phyloP scores from a whole-genome alignment of 2,888 invertebrate genomes.

The Podotricha telesiphe region DNA sequence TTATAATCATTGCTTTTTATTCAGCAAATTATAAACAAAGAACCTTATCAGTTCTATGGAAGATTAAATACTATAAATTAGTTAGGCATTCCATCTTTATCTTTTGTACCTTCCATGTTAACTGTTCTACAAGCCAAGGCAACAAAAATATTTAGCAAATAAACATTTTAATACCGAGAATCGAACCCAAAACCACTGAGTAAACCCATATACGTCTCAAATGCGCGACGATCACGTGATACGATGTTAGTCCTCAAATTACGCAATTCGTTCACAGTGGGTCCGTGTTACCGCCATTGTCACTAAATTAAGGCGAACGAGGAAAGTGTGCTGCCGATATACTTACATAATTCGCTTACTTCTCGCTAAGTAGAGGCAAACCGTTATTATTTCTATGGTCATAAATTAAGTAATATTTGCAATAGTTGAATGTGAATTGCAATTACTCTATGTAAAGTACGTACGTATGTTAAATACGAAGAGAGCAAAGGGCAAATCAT shows the following conservation, averaged over 20 bases:
- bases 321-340: constrained; percentile 35
- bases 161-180: neutral
- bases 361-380: constrained; percentile 58
- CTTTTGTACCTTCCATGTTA: too few relatives aligned
- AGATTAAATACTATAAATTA: too few relatives aligned
- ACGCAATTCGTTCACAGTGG: constrained; percentile 12
- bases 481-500: too few relatives aligned
- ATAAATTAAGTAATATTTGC: constrained; percentile 6
- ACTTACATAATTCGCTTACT: constrained; percentile 55
- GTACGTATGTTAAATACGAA: too few relatives aligned
- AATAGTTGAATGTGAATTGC: constrained; percentile 15
- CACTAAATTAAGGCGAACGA: constrained; percentile 29
- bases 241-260: neutral
- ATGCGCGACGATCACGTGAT: neutral
- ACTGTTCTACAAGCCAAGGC: too few relatives aligned
- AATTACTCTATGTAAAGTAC: neutral
- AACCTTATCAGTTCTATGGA: too few relatives aligned
- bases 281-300: constrained; percentile 24
- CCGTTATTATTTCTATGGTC: constrained; percentile 49
- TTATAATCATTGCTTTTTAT: too few relatives aligned
- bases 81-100: too few relatives aligned
- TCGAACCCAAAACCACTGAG: neutral
- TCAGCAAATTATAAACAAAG: too few relatives aligned
- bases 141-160: neutral
- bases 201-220: neutral